Percentiles rank a stretch among this genome's conserved stretches.
phyloP scores from a whole-genome alignment of 2,797 vertebrate genomes.

The Danionella dracula region DNA sequence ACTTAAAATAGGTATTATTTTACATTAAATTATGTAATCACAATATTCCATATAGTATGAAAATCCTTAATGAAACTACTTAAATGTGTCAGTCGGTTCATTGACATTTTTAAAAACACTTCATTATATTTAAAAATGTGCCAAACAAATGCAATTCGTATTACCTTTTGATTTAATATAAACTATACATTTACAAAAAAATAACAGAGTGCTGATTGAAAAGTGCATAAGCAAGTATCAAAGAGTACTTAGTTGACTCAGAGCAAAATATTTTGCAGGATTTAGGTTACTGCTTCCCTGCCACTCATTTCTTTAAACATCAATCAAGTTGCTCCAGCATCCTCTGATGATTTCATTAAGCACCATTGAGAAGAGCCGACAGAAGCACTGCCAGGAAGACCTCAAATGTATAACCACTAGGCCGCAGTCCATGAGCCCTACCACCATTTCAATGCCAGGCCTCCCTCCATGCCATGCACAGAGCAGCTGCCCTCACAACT shows the following conservation, averaged over 20 bases:
- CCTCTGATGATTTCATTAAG: slow-evolving; percentile 11
- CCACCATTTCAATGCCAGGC: slow-evolving; percentile 9
- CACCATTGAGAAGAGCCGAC: slow-evolving; percentile 46
- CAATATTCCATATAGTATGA: too few species aligned
- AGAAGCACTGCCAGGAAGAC: slow-evolving; percentile 63
- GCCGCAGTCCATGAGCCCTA: slow-evolving; percentile 50
- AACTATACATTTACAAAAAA: too few species aligned
- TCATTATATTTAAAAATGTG: too few species aligned
- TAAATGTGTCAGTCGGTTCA: too few species aligned
- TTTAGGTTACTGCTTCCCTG: slow-evolving; percentile 71
- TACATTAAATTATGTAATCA: too few species aligned
- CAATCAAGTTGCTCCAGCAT: slow-evolving; percentile 22
- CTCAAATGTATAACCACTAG: slow-evolving; percentile 15
- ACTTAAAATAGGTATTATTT: too few species aligned
- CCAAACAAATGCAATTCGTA: too few species aligned
- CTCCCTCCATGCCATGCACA: slow-evolving; percentile 23
- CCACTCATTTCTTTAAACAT: slow-evolving; percentile 51
- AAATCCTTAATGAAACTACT: too few species aligned
- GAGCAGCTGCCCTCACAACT: slow-evolving; percentile 28
- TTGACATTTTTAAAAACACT: too few species aligned
- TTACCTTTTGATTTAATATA: too few species aligned
- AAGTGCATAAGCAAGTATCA: slow-evolving; percentile 5
- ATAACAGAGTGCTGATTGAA: background rate
- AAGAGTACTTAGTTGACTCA: slow-evolving; percentile 26
- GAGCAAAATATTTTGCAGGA: slow-evolving; percentile 54